Evolutionary conservation across 2,113 vertebrate genomes (phyloP), one percentile per base, ranked within the genome.

Genomic region (Garra rufa): DNA sequence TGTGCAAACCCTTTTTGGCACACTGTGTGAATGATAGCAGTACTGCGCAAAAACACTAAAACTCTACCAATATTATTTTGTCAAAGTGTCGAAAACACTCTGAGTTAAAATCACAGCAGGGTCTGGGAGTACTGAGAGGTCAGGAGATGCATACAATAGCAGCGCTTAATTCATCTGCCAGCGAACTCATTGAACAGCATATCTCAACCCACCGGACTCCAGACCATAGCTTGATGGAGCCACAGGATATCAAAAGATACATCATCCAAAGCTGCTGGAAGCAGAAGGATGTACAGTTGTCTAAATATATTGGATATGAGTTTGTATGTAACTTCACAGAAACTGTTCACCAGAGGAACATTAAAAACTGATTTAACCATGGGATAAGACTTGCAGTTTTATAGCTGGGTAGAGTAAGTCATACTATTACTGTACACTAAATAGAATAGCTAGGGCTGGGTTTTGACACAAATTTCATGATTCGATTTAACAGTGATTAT

Each of bases 291-390:
- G 38, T 78, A 63, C 61, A 79, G 21, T 15, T 63, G 34, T 24
- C 55, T 26, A 30, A 24, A 80, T 65, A 46, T 65, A 80, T 46
- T 63, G 57, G 57, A 46, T 63, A 26, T 46, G 24, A 80, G n/a
- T 65, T 80, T 79, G 24, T 10, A 79, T 79, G n/a, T n/a, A 38
- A 79, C 77, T 63, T 63, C 15, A 34, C 17, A 78, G 52, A 78
- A 61, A 78, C 34, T 9, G 21, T 10, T 80, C 59, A 65, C 76
- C 55, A 43, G 55, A 78, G 41, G 14, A 28, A 63, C 57, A 61
- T 79, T 59, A 59, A 59, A 78, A 78, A 43, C 21, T 63, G 13
- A 61, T 80, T 30, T 80, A 43, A 57, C 57, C 41, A 65, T 65
- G 15, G n/a, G 38, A 46, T 30, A 65, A 80, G 30, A 24, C 19